These are phyloP conservation scores for Rutilus rutilus DNA, from an alignment of 2,113 vertebrate species.

Conservation along the genomic window DNA sequence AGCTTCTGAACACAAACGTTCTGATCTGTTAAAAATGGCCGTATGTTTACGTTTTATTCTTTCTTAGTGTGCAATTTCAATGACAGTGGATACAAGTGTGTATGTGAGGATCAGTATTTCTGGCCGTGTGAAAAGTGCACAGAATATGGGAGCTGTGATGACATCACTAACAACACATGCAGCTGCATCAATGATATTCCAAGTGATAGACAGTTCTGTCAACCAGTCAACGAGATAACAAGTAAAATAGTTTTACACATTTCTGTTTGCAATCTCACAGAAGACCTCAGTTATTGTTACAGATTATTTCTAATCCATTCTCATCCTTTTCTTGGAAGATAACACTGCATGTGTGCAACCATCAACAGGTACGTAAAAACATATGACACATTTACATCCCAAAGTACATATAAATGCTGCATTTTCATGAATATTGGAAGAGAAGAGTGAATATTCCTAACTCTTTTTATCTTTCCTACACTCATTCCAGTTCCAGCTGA, in stretches of 20 bases:
- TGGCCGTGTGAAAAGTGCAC: slow-evolving; percentile 63
- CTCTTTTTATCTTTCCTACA: background rate
- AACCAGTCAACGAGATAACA: slow-evolving; percentile 24
- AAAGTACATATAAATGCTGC: background rate
- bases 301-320: background rate
- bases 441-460: background rate
- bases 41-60: background rate
- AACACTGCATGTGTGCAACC: background rate
- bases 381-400: too few species aligned
- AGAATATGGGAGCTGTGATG: slow-evolving; percentile 62
- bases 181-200: slow-evolving; percentile 67
- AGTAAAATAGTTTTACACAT: slow-evolving; percentile 1
- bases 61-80: slow-evolving; percentile 64
- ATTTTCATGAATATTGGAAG: background rate
- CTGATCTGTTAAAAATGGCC: background rate
- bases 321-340: background rate
- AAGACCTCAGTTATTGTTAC: background rate
- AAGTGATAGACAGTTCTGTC: slow-evolving; percentile 62
- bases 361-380: slow-evolving; percentile 13
- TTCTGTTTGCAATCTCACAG: background rate
- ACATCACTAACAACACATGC: slow-evolving; percentile 53
- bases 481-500: slow-evolving; percentile 34
- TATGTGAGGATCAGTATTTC: slow-evolving; percentile 66
- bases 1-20: background rate
- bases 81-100: slow-evolving; percentile 62